phyloP scores from a whole-genome alignment of 2,797 vertebrate species.

The Alectoris magna region DNA sequence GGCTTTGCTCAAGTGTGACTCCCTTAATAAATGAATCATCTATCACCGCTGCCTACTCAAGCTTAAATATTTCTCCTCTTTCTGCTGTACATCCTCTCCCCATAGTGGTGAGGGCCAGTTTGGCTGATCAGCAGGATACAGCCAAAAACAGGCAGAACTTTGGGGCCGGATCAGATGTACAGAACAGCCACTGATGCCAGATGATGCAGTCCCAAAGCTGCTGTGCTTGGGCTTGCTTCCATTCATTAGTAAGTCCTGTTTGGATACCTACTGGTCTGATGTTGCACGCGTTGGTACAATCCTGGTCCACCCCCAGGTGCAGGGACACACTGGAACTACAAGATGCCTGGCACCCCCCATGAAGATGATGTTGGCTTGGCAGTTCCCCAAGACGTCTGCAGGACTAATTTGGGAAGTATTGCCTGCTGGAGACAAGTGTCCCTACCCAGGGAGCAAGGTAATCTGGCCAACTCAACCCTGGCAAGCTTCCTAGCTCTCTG shows the following conservation, averaged over 20 bases:
- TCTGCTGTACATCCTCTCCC: constrained; percentile 4
- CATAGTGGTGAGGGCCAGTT: background rate
- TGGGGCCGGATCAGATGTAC: background rate
- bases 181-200: rapidly evolving
- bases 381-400: background rate
- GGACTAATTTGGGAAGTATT: background rate
- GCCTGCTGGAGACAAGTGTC: background rate
- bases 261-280: background rate
- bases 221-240: background rate
- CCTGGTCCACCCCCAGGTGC: background rate
- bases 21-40: constrained; percentile 64
- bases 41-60: constrained; percentile 47
- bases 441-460: background rate
- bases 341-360: background rate
- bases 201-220: background rate
- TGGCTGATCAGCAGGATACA: background rate
- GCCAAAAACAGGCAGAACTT: background rate
- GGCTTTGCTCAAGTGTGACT: background rate
- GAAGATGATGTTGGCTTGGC: background rate
- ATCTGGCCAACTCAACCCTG: background rate
- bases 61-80: constrained; percentile 12
- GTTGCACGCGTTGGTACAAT: rapidly evolving
- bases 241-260: background rate
- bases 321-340: background rate
- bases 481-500: background rate